phyloP scores from a whole-genome alignment of 92 coral and sea anemone genomes.

The Palythoa grandiflora region DNA sequence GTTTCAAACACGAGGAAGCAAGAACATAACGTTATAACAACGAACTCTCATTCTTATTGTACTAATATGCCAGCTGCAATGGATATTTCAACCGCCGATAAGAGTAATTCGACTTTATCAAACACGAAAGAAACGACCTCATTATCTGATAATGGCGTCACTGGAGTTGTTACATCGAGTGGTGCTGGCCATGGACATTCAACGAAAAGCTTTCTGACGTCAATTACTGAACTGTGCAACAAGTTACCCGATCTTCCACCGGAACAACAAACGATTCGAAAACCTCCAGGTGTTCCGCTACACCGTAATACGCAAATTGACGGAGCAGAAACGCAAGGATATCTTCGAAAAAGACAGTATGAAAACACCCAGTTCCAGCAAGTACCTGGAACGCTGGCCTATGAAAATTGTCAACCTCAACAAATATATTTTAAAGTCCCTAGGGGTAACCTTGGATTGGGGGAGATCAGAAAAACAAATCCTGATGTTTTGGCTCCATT shows the following conservation, averaged over 20 bases:
- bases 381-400: not conserved
- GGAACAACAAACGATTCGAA: not conserved
- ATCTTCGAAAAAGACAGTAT: not conserved
- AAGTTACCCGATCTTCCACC: conserved; percentile 17
- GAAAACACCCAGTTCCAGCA: not conserved
- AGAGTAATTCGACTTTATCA: not conserved
- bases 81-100: not conserved
- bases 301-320: not conserved
- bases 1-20: not conserved
- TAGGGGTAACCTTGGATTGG: not conserved
- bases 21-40: not conserved
- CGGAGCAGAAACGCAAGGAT: not conserved
- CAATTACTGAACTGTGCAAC: conserved; percentile 41
- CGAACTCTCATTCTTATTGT: not conserved
- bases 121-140: not conserved
- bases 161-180: not conserved
- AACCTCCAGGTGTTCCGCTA: not conserved
- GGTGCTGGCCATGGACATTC: not conserved
- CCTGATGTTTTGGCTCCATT: not conserved
- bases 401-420: not conserved
- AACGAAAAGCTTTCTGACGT: conserved; percentile 14
- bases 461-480: conserved; percentile 3
- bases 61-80: not conserved
- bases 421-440: not conserved
- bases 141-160: not conserved